phyloP scores from a whole-genome alignment of 2,888 invertebrate genomes.

The Microdon myrmicae region DNA sequence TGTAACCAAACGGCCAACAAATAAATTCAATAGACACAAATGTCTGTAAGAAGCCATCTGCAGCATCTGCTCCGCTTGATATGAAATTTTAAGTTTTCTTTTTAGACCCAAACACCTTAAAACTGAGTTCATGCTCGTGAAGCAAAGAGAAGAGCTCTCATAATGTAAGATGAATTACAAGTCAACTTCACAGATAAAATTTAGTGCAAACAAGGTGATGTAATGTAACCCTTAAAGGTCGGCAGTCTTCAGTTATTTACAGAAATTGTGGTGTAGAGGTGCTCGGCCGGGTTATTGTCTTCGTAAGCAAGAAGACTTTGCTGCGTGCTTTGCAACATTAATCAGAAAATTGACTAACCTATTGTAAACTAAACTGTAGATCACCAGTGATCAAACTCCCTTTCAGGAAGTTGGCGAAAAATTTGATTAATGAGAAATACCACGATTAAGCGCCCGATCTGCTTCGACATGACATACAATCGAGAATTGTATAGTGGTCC shows the following conservation, averaged over 20 bases:
- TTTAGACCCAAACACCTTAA: neutral
- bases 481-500: too few species aligned
- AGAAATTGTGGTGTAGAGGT: neutral
- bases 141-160: slow-evolving; percentile 22
- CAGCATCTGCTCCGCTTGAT: neutral
- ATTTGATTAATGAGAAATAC: slow-evolving; percentile 50
- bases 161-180: slow-evolving; percentile 40
- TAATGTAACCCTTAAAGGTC: slow-evolving; percentile 50
- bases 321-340: slow-evolving; percentile 31
- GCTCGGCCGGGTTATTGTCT: slow-evolving; percentile 14
- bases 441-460: too few species aligned
- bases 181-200: slow-evolving; percentile 22
- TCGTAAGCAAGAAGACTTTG: too few species aligned
- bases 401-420: slow-evolving; percentile 17
- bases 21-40: slow-evolving; percentile 36
- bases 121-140: slow-evolving; percentile 11
- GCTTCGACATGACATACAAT: too few species aligned
- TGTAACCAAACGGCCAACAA: slow-evolving; percentile 34
- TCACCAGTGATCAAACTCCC: slow-evolving; percentile 10
- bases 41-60: slow-evolving; percentile 17
- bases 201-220: slow-evolving; percentile 27
- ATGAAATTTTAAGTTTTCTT: slow-evolving; percentile 8
- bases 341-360: neutral
- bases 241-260: slow-evolving; percentile 21
- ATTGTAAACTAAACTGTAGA: neutral